A percentile compares a stretch with the other conserved stretches of the same genome.
phyloP scores from a whole-genome alignment of 1,140 invertebrate genomes.

The Brachionus koreanus region DNA sequence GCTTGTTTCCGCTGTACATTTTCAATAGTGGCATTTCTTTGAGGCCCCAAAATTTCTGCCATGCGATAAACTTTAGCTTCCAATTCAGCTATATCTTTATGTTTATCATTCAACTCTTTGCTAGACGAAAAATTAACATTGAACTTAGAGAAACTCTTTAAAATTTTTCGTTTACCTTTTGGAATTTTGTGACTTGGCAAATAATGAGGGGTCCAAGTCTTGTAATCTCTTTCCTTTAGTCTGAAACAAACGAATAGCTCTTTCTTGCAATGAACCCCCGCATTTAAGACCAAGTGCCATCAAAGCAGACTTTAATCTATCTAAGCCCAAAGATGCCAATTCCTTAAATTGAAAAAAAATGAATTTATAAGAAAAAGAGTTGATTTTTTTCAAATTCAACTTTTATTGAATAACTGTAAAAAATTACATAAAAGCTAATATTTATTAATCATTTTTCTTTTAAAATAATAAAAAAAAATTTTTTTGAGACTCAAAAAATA shows the following conservation, averaged over 20 bases:
- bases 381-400: slow-evolving; percentile 47
- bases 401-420: too few relatives aligned
- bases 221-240: slow-evolving; percentile 85
- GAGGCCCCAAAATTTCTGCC: slow-evolving; percentile 67
- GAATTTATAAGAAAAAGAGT: too few relatives aligned
- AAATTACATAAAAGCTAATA: too few relatives aligned
- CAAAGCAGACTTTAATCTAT: slow-evolving; percentile 92
- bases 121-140: background rate
- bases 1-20: slow-evolving; percentile 98
- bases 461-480: background rate
- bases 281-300: slow-evolving; percentile 97
- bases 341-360: slow-evolving; percentile 61
- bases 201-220: slow-evolving; percentile 77
- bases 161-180: background rate
- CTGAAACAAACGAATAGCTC: slow-evolving; percentile 86
- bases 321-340: slow-evolving; percentile 86
- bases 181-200: slow-evolving; percentile 70
- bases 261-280: slow-evolving; percentile 92
- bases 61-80: slow-evolving; percentile 85
- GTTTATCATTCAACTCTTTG: slow-evolving; percentile 56
- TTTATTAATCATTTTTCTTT: too few relatives aligned
- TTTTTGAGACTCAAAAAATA: background rate
- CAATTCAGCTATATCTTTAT: slow-evolving; percentile 68
- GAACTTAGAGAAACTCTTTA: background rate
- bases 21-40: slow-evolving; percentile 85